Evolutionary conservation across 2,113 vertebrate species (phyloP).

Genomic region (Mus spicilegus): DNA sequence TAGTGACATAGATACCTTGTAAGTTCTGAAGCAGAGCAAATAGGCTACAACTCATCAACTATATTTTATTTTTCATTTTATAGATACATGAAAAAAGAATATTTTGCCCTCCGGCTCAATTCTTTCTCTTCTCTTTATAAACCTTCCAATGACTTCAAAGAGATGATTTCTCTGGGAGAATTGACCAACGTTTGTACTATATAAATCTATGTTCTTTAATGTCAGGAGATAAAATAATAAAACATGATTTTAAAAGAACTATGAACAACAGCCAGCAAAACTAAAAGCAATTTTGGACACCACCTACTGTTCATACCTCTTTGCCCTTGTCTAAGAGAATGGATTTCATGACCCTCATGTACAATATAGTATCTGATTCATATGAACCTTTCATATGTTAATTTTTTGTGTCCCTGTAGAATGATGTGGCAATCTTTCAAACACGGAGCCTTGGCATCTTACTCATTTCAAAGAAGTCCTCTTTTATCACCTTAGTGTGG

Average conservation of each 20-base stretch:
- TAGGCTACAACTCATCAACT: constrained; percentile 68
- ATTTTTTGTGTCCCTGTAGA: neutral
- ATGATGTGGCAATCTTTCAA: neutral
- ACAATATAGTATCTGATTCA: neutral
- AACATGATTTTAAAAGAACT: neutral
- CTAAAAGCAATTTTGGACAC: neutral
- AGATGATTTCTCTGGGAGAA: constrained; percentile 60
- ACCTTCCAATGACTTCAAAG: constrained; percentile 80
- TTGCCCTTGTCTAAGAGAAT: neutral
- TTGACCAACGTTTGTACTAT: constrained; percentile 63
- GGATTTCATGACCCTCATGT: neutral
- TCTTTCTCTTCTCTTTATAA: constrained; percentile 70
- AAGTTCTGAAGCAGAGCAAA: constrained; percentile 75
- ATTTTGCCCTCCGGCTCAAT: constrained; percentile 70
- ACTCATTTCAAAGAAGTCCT: neutral
- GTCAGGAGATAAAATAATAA: constrained; percentile 56
- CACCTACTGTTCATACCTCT: neutral
- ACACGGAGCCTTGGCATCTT: neutral
- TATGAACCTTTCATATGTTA: neutral
- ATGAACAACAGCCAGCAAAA: neutral
- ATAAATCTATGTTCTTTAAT: constrained; percentile 68
- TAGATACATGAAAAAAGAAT: constrained; percentile 78
- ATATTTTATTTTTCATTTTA: constrained; percentile 77
- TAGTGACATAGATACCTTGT: constrained; percentile 62
- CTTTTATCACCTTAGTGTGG: neutral